Conservation (phyloP, 2,888 invertebrate genomes). For the Agrilus mali region DNA sequence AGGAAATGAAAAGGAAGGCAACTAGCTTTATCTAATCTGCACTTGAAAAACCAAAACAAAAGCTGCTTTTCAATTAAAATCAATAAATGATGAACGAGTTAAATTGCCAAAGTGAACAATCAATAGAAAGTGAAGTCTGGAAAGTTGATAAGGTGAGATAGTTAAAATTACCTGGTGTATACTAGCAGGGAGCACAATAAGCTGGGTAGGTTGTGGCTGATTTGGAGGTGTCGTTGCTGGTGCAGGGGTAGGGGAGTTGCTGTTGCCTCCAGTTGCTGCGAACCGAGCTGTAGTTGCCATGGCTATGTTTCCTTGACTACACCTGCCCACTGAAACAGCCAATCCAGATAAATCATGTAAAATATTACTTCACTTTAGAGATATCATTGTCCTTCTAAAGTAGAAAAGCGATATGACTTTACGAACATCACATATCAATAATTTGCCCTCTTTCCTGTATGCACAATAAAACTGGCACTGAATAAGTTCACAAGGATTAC, state of each 20-base stretch:
- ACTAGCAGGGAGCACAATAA: constrained; percentile 36
- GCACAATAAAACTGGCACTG: no score
- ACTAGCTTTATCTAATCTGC: no score
- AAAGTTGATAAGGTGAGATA: constrained; percentile 10
- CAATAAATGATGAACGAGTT: constrained; percentile 3
- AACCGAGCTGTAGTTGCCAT: constrained; percentile 45
- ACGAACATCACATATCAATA: no score
- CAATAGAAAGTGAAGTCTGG: constrained; percentile 8
- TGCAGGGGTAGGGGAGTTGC: constrained; percentile 34
- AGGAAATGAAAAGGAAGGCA: no score
- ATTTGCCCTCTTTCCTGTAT: no score
- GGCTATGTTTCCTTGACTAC: constrained; percentile 34
- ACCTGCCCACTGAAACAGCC: constrained; percentile 31
- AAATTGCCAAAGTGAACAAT: constrained; percentile 7
- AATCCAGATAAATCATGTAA: constrained; percentile 15
- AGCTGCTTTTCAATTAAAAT: constrained; percentile 3
- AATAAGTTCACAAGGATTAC: no score
- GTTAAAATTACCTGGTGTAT: constrained; percentile 32
- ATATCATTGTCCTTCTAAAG: no score
- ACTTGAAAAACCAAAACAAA: no score
- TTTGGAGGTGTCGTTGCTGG: constrained; percentile 33
- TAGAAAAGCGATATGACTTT: no score
- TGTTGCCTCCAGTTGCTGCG: constrained; percentile 41
- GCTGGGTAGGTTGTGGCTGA: constrained; percentile 33
- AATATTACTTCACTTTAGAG: no score